Evolutionary conservation across 2,113 vertebrate species (phyloP), one percentile per base, ranked within the genome.

Genomic region (Chlorocebus sabaeus): DNA sequence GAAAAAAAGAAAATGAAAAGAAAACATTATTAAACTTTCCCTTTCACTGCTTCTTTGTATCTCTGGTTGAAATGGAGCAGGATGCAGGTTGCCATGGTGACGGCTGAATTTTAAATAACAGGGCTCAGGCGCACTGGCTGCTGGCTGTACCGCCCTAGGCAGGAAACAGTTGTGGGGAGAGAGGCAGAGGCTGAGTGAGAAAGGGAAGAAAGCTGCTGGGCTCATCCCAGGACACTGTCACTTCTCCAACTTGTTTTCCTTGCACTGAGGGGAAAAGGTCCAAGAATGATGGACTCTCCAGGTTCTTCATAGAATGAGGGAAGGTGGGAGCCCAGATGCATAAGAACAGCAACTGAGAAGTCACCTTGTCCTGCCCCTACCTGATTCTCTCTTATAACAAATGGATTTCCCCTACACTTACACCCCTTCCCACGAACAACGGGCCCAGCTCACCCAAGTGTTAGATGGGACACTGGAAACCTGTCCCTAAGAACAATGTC

Each of bases 1-100:
- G 35, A 27, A 17, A 52, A 90, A 93, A 64, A 61, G 59, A 61
- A 61, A 59, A 61, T 3, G 59, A 61, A 64, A 32, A 64, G 61
- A 32, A 97, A 97, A 98, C 96, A 97, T 95, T 97, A 96, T 98
- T 98, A 98, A 98, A 98, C 96, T 98, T 98, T 97, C 96, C 92
- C 45, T 98, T 98, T 97, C 92, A 91, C 76, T 96, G 93, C 92
- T 97, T 88, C 97, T 98, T 98, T 40, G 93, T 97, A 94, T 98
- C 98, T 98, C 92, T 93, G 70, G 57, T 94, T 97, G 97, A 98
- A 98, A 98, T 75, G 95, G 95, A 98, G 93, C 89, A 96, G 97
- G 98, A 95, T 97, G 96, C 92, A 97, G 96, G 98, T 99, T 98
- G 98, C 98, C 97, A 98, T 98, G 94, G 98, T 92, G 98, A 98